Conservation (phyloP, 1,140 invertebrate genomes). For the Daktulosphaira vitifoliae region DNA sequence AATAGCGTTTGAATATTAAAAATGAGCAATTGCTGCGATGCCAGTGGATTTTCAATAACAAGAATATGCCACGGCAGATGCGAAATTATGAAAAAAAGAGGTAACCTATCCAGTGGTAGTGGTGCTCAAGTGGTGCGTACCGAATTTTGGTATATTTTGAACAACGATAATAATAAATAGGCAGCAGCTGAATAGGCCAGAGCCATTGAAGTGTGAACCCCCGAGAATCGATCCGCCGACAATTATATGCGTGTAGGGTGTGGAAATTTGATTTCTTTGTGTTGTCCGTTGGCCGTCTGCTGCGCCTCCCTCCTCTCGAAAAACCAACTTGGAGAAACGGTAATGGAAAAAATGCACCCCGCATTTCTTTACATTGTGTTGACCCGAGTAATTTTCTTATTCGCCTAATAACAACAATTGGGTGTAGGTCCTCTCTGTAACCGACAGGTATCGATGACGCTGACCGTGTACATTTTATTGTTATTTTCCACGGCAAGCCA, state of each 20-base stretch:
- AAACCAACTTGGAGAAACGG: background rate
- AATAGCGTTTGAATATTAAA: no score
- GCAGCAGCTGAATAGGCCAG: background rate
- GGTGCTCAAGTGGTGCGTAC: conserved; percentile 26
- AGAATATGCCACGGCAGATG: conserved; percentile 18
- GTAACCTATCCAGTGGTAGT: background rate
- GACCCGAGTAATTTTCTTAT: conserved; percentile 30
- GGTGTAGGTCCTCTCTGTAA: no score
- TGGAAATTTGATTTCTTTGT: conserved; percentile 29
- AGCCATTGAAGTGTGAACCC: conserved; percentile 30
- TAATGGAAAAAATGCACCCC: conserved; percentile 6
- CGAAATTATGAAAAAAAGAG: background rate
- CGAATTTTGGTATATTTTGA: conserved; percentile 18
- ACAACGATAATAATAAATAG: conserved; percentile 9
- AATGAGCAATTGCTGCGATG: no score
- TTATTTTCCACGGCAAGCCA: no score
- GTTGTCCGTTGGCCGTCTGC: conserved; percentile 13
- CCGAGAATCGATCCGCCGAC: conserved; percentile 17
- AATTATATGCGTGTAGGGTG: conserved; percentile 1
- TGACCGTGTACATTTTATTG: no score
- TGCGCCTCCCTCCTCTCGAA: background rate
- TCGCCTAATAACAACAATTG: conserved; percentile 27
- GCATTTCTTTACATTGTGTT: conserved; percentile 19
- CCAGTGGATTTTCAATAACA: no score
- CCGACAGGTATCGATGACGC: no score